phyloP scores from a whole-genome alignment of 2,888 invertebrate species.

The Sipunculus nudus region DNA sequence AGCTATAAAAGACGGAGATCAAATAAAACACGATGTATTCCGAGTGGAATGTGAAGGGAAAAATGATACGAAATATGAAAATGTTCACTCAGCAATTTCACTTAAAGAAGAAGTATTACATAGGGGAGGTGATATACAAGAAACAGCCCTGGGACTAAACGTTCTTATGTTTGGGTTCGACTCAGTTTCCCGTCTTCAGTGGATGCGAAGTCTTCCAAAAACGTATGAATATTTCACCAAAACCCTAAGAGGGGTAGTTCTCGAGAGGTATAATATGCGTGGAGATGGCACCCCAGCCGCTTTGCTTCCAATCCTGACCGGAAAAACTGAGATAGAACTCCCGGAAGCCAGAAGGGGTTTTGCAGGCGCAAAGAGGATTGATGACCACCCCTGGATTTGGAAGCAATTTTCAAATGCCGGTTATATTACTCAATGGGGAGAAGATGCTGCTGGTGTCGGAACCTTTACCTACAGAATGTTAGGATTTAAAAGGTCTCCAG shows the following conservation, averaged over 20 bases:
- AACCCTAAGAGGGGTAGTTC: constrained; percentile 47
- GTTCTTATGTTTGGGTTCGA: constrained; percentile 84
- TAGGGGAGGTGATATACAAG: no score
- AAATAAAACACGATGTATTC: constrained; percentile 27
- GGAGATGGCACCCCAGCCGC: constrained; percentile 45
- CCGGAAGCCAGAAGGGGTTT: constrained; percentile 57
- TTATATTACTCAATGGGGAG: constrained; percentile 80
- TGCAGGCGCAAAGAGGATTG: constrained; percentile 74
- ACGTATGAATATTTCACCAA: constrained; percentile 54
- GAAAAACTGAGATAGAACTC: constrained; percentile 36
- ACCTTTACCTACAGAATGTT: constrained; percentile 90
- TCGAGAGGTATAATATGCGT: constrained; percentile 46
- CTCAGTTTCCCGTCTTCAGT: constrained; percentile 80
- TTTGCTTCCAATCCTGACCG: constrained; percentile 43
- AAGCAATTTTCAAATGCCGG: constrained; percentile 74
- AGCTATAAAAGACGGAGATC: constrained; percentile 15
- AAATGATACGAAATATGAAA: constrained; percentile 71
- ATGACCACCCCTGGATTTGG: constrained; percentile 88
- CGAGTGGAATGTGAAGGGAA: constrained; percentile 37
- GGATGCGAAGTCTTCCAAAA: constrained; percentile 57
- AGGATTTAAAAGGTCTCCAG: constrained; percentile 84
- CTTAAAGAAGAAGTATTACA: constrained; percentile 20
- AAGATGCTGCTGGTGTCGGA: constrained; percentile 84
- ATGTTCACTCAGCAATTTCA: constrained; percentile 72
- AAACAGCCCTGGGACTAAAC: constrained; percentile 22